Base-by-base conservation (phyloP, 2,113 vertebrate species). In the Pitta sordida region DNA sequence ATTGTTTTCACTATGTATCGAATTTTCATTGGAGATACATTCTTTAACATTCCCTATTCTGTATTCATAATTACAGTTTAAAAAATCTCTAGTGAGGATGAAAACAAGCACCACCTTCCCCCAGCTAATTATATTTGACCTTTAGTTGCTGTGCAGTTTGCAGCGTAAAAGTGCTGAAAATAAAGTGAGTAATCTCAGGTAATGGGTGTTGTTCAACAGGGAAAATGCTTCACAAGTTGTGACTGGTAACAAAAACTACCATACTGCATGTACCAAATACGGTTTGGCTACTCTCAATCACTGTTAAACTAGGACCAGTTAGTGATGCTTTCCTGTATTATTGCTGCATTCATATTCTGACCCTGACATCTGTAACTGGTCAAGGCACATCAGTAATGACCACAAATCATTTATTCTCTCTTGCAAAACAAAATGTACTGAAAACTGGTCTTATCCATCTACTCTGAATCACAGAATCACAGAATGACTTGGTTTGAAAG, bases 61-160 rank as follows among this genome's bases (percentile, higher is more conserved):
- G 29, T 76, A 59, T 39, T 85, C 17, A 36, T 78, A 91, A 96
- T 93, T 90, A 68, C 13, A 58, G 70, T 18, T 76, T 55, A 48
- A 49, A 90, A 93, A 86, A 79, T 7, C 64, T 86, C 58, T 84
- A 30, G 37, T 29, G 37, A 84, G 79, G 37, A 81, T 56, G 51
- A 92, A 94, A 94, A 94, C 82, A 94, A 93, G 91, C 88, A 83
- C 21, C 16, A 85, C 53, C 71, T 79, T 93, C 46, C 70, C 48
- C 53, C 34, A 75, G 52, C 56, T 94, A 93, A 96, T 94, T 95
- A 75, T 82, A 59, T 86, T 78, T 93, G 93, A 96, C 96, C 87
- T 95, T 94, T 93, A 62, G 51, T 91, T 76, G 49, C 73, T 55
- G n/a, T 49, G 69, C 63, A 65, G 69, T 64, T 86, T 83, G 59